Evolutionary conservation across 64 coral and sea anemone genomes (phyloP), one percentile per base, ranked within the genome.

Genomic region (Exaiptasia diaphana): DNA sequence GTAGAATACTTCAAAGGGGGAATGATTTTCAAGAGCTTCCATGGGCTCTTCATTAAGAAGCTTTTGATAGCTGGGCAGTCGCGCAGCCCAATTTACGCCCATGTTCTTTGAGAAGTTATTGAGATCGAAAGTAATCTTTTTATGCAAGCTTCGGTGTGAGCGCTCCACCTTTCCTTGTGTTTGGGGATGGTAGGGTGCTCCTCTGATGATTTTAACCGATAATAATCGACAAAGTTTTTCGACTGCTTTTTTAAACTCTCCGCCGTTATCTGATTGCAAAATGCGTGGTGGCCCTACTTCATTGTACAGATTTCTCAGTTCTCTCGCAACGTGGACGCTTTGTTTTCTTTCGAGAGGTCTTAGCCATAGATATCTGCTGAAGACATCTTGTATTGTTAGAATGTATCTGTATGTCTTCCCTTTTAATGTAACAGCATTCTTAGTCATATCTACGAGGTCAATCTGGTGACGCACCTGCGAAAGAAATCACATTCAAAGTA

Each of bases 331-430:
- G 48, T 80, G 75, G 14, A 25, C 4, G 32, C 58, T 77, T 61
- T 37, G 34, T 32, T 77, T 87, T 20, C 59, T 10, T 48, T 87
- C 71, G 27, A 77, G 74, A n/a, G 84, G 73, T 13, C 58, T 26
- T 38, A 87, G 43, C 84, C 58, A 87, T 33, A 78, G 49, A 88
- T 69, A 88, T 31, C 64, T 26, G 61, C 85, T 80, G 33, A 88
- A 87, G 38, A 88, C 41, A 72, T 88, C 84, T 33, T 54, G 20
- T 38, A 87, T 53, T 5, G 9, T 37, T 13, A 87, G 26, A 15
- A 79, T 21, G 57, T 87, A 70, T 17, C 22, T 87, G 24, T 69
- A 78, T 39, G 54, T 52, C 32, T 70, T 68, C 1, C 85, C 67
- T 28, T 73, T 53, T 35, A 58, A 38, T 17, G 53, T 31, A 30